These are phyloP conservation scores for Heteromormyrus szaboi DNA, from an alignment of 2,797 vertebrate genomes.

Conservation along the genomic window DNA sequence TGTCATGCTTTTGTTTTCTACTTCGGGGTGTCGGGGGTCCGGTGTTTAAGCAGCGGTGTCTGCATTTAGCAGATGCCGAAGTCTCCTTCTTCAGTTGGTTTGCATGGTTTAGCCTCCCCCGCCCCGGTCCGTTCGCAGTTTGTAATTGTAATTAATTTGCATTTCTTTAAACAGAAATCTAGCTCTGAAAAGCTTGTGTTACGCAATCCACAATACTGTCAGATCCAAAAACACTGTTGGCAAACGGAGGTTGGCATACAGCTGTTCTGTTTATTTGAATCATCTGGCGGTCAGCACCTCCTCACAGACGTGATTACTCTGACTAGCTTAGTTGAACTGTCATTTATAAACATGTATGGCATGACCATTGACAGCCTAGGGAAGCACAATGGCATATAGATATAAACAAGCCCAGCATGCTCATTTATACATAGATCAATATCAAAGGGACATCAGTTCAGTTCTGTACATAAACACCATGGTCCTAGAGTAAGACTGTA, in stretches of 20 bases:
- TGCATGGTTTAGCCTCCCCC: neutral
- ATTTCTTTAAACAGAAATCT: neutral
- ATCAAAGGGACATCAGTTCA: neutral
- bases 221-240: neutral
- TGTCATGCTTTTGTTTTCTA: slow-evolving; percentile 41
- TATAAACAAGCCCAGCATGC: neutral
- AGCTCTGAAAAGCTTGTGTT: neutral
- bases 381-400: neutral
- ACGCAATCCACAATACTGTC: neutral
- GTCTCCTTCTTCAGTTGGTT: neutral
- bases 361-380: neutral
- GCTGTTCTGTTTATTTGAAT: neutral
- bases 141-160: neutral
- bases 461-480: neutral
- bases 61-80: neutral
- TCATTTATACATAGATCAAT: neutral
- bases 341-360: neutral
- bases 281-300: neutral
- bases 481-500: neutral
- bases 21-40: slow-evolving; percentile 37
- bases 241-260: neutral
- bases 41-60: neutral
- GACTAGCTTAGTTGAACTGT: neutral
- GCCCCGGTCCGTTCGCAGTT: neutral
- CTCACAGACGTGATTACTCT: neutral